Evolutionary conservation across 2,113 vertebrate species (phyloP), one percentile per base, ranked within the genome.

Genomic region (Corynorhinus townsendii): DNA sequence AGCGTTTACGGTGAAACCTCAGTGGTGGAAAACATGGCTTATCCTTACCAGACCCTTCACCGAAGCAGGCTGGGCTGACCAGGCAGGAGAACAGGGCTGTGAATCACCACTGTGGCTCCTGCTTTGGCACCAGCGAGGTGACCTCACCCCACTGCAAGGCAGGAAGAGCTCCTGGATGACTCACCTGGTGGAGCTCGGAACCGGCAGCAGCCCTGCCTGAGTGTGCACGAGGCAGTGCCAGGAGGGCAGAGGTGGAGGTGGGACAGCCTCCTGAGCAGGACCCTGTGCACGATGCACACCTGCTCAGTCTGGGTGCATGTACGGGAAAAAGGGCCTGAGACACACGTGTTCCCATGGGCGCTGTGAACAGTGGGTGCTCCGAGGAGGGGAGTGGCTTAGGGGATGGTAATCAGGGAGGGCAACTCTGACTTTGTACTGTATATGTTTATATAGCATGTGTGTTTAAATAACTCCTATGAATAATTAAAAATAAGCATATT

Each of bases 121-220:
- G 64, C 64, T 28, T 79, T 86, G 95, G 92, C 90, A 92, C 68
- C 3, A 2, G 35, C 33, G 73, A 47, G 77, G 56, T 95, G 71
- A 95, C 96, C 93, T 95, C 97, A 95, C 93, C 93, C 86, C 83
- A 83, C 77, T 35, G 19, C 43, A 5, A 54, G 96, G 88, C 97
- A 94, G 77, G 95, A 83, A 49, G 40, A 77, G 35, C 11, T 30
- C 66, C 68, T 33, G 62, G 52, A 33, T 95, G 54, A 95, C 88
- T 97, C 95, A 95, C 77, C 84, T 85, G 86, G 40, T 3, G 1
- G 19, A 62, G 79, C 9, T 62, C 0, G 0, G 75, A 28, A 15
- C 80, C 0, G 0, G 38, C 38, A 11, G 43, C 30, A 26, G 76
- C 1, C 35, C 94, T 43, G 24, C 15, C 0, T 0, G 33, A 1